Percentiles rank a stretch among this genome's conserved stretches.
phyloP scores from a whole-genome alignment of 2,113 vertebrate species.

The Odocoileus virginianus region DNA sequence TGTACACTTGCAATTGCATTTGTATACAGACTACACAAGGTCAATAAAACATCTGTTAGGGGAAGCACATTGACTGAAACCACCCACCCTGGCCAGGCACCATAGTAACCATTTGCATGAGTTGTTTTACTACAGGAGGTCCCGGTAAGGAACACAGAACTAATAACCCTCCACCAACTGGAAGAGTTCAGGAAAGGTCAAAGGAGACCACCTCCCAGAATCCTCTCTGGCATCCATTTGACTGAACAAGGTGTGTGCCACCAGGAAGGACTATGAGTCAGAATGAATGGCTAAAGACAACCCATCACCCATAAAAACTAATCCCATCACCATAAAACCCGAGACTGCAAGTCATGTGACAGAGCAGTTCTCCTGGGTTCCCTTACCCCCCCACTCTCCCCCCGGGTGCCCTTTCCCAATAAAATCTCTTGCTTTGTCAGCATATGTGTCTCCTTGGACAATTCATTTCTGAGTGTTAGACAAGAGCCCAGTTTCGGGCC shows the following conservation, averaged over 20 bases:
- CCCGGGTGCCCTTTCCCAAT: neutral
- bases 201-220: neutral
- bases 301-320: neutral
- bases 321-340: neutral
- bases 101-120: neutral
- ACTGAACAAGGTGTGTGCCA: neutral
- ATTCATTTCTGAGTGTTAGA: neutral
- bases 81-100: neutral
- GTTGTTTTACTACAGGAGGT: neutral
- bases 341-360: neutral
- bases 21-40: neutral
- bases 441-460: neutral
- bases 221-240: neutral
- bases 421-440: neutral
- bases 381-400: neutral
- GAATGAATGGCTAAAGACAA: neutral
- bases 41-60: neutral
- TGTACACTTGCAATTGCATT: neutral
- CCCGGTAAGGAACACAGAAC: neutral
- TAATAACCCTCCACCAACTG: neutral
- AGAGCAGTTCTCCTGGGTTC: neutral
- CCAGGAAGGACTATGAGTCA: neutral
- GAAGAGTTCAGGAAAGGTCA: neutral
- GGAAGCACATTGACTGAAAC: neutral
- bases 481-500: neutral